Conservation (phyloP, 2,113 vertebrate genomes). For the Oreotrochilus melanogaster region DNA sequence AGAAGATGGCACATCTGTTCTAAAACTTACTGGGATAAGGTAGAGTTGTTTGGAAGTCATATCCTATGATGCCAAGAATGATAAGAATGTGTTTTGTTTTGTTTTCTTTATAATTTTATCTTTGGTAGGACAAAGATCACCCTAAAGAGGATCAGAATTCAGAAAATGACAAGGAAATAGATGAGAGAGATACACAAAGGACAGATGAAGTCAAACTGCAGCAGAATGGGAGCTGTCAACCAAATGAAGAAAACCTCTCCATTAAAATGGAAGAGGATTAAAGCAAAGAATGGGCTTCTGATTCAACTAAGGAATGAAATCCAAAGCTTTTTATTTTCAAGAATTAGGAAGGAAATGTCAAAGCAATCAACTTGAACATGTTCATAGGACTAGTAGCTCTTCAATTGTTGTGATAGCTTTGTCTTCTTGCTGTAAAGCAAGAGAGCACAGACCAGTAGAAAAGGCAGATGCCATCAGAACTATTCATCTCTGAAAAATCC, state of each 20-base stretch:
- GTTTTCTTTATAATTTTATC: conserved; percentile 10
- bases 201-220: conserved; percentile 75
- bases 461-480: conserved; percentile 61
- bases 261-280: conserved; percentile 76
- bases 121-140: conserved; percentile 77
- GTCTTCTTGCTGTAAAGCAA: conserved; percentile 70
- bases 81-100: not conserved
- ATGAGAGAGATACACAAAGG: conserved; percentile 75
- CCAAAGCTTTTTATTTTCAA: conserved; percentile 72
- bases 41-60: no score
- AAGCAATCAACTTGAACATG: conserved; percentile 48
- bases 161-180: conserved; percentile 77
- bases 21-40: not conserved
- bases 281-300: not conserved
- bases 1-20: not conserved
- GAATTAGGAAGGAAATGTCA: conserved; percentile 67
- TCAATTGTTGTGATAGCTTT: conserved; percentile 63
- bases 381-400: conserved; percentile 55
- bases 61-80: not conserved
- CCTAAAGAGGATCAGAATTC: conserved; percentile 75
- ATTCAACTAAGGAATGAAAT: conserved; percentile 49
- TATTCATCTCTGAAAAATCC: conserved; percentile 66
- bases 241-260: conserved; percentile 76
- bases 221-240: conserved; percentile 90
- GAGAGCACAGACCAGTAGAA: conserved; percentile 59